Conservation (phyloP, 2,113 vertebrate genomes). For the Menura novaehollandiae region DNA sequence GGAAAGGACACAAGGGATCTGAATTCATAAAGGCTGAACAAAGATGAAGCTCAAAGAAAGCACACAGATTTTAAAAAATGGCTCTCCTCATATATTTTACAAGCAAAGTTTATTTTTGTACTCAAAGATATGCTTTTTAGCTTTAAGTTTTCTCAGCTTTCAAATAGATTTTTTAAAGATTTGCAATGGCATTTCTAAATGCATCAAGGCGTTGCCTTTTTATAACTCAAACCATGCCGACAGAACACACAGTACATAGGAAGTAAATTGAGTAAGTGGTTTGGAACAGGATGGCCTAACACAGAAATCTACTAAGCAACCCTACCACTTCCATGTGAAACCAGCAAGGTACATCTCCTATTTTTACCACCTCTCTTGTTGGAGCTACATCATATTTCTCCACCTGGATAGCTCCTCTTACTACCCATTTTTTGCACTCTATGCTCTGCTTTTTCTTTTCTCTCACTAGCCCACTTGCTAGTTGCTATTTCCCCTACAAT, state of each 20-base stretch:
- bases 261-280: neutral
- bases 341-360: neutral
- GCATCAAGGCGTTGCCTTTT: neutral
- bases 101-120: neutral
- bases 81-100: neutral
- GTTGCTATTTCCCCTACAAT: neutral
- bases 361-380: neutral
- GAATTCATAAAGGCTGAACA: constrained; percentile 62
- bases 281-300: neutral
- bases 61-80: neutral
- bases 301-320: neutral
- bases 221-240: neutral
- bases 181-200: constrained; percentile 21
- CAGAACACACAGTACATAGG: neutral
- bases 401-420: neutral
- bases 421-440: neutral
- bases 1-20: neutral
- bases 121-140: neutral
- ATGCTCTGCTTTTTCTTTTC: neutral
- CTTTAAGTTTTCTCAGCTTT: neutral
- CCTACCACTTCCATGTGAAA: neutral
- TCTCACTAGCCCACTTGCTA: neutral
- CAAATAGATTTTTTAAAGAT: neutral
- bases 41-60: constrained; percentile 34
- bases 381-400: neutral